Conservation (phyloP, 1,140 invertebrate genomes). For the Hyles euphorbiae region DNA sequence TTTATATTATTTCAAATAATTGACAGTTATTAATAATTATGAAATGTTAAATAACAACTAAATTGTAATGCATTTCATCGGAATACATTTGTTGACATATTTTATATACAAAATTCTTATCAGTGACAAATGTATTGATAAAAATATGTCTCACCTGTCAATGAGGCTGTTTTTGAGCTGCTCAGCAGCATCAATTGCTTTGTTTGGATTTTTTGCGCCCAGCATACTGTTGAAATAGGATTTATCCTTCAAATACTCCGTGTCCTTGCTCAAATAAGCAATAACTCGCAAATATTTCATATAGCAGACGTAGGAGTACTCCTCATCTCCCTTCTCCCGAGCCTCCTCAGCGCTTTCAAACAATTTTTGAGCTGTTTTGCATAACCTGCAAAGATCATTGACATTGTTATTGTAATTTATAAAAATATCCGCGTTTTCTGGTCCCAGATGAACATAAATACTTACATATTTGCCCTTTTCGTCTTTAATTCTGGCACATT, state of each 20-base stretch:
- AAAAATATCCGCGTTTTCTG: background rate
- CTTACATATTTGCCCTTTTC: conserved; percentile 72
- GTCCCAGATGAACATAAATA: conserved; percentile 14
- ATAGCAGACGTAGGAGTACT: conserved; percentile 81
- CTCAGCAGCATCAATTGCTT: conserved; percentile 75
- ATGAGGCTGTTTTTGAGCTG: conserved; percentile 75
- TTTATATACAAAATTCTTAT: no score
- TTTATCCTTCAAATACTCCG: conserved; percentile 76
- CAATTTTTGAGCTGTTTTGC: conserved; percentile 77
- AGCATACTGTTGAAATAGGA: conserved; percentile 76
- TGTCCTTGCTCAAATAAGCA: conserved; percentile 72
- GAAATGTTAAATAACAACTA: no score
- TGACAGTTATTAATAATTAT: no score
- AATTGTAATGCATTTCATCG: no score
- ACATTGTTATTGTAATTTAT: background rate
- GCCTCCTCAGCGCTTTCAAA: conserved; percentile 75
- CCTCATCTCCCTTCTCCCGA: conserved; percentile 78
- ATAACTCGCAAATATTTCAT: conserved; percentile 82
- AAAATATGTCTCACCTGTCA: conserved; percentile 64
- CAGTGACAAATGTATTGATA: no score
- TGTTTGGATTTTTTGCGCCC: conserved; percentile 73
- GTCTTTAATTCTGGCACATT: conserved; percentile 71
- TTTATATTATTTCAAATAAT: no score
- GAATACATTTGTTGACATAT: no score
- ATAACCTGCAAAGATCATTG: conserved; percentile 54